Evolutionary conservation across 2,797 vertebrate species (phyloP).

Genomic region (Spondyliosoma cantharus): DNA sequence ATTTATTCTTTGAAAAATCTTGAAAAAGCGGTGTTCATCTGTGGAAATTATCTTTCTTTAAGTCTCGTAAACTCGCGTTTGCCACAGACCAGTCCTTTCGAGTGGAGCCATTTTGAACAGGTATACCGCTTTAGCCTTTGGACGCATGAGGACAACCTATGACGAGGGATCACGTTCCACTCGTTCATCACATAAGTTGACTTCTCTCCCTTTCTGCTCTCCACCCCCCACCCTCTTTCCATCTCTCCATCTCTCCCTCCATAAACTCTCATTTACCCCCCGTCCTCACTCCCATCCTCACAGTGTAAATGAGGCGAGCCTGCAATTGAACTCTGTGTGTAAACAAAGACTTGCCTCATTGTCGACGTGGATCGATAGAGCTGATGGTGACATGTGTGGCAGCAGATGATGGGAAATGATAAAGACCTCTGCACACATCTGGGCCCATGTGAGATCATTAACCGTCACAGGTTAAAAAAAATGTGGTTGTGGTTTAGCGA

Average conservation of each 20-base stretch:
- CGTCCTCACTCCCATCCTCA: neutral
- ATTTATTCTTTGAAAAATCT: too few species aligned
- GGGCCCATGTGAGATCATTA: conserved; percentile 23
- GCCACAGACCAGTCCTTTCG: too few species aligned
- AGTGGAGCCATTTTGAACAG: too few species aligned
- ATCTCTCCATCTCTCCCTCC: conserved; percentile 4
- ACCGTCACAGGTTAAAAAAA: neutral
- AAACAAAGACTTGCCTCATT: conserved; percentile 46
- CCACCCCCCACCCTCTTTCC: neutral
- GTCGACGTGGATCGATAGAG: conserved; percentile 29
- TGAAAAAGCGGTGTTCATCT: too few species aligned
- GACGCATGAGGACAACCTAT: neutral
- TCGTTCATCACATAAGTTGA: neutral
- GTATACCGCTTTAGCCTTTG: neutral
- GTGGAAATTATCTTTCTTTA: too few species aligned
- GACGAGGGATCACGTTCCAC: neutral
- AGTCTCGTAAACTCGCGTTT: too few species aligned
- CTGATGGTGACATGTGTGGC: conserved; percentile 6
- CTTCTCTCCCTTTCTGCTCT: neutral
- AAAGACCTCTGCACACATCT: conserved; percentile 1
- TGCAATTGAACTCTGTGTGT: conserved; percentile 34
- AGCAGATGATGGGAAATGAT: conserved; percentile 55
- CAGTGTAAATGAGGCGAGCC: conserved; percentile 60
- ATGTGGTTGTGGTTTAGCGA: neutral
- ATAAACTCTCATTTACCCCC: conserved; percentile 9